Evolutionary conservation across 1,140 invertebrate species (phyloP), one percentile per base, ranked within the genome.

Genomic region (Elysia chlorotica): DNA sequence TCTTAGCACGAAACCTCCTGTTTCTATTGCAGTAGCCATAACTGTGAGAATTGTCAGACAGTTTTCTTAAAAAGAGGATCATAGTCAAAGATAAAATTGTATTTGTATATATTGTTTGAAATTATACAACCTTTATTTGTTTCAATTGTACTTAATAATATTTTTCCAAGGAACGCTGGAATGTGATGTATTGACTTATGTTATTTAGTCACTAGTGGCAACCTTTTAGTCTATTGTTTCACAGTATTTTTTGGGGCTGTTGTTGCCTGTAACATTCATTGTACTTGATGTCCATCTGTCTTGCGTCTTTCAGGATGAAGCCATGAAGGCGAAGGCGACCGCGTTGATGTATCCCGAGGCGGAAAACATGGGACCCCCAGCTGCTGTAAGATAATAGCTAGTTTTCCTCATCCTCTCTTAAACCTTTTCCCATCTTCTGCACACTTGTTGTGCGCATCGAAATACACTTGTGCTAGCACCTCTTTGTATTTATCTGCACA

Each of bases 351-450:
- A 79, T 38, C 82, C 82, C 23, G 70, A 79, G n/a, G 69, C 74
- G 19, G 81, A 80, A 35, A 78, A 77, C 23, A 83, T 83, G 82
- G 79, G 61, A 38, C 83, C 83, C 10, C 82, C 83, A 19, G n/a
- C n/a, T n/a, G n/a, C n/a, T n/a, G n/a, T n/a, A n/a, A n/a, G n/a
- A n/a, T n/a, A n/a, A n/a, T n/a, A n/a, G n/a, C n/a, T n/a, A n/a
- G n/a, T n/a, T n/a, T n/a, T n/a, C n/a, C n/a, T n/a, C n/a, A n/a
- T n/a, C n/a, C n/a, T n/a, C n/a, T n/a, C n/a, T n/a, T n/a, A n/a
- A n/a, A n/a, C n/a, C n/a, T n/a, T n/a, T n/a, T n/a, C n/a, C n/a
- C n/a, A n/a, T n/a, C n/a, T n/a, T n/a, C n/a, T n/a, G n/a, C n/a
- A n/a, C n/a, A n/a, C n/a, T n/a, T n/a, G n/a, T n/a, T n/a, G n/a